Conservation (phyloP, 1,140 invertebrate genomes). For the Pogonus chalceus region DNA sequence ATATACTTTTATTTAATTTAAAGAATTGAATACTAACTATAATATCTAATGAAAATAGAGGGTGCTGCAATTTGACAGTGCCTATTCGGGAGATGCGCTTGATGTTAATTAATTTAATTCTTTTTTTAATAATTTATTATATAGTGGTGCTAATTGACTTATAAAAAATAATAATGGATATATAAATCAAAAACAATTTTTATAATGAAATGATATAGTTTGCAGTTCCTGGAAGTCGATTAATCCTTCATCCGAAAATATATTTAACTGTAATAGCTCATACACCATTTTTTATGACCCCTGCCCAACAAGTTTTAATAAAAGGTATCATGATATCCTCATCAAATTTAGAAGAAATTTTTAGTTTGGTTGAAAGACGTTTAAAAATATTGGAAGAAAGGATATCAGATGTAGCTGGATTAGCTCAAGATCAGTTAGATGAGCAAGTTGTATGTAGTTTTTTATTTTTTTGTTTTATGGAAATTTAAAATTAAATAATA, state of each 20-base stretch:
- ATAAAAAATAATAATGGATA: no score
- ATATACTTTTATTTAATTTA: no score
- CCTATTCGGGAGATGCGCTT: no score
- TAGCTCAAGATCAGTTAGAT: conserved; percentile 46
- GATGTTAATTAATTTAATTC: no score
- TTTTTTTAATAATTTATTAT: no score
- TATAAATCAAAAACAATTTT: no score
- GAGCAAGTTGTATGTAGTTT: conserved; percentile 25
- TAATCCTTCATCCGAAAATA: conserved; percentile 58
- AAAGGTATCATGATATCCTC: conserved; percentile 60
- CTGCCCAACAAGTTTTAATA: conserved; percentile 62
- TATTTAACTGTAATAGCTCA: conserved; percentile 72
- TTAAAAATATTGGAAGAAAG: conserved; percentile 52
- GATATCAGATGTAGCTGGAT: conserved; percentile 45
- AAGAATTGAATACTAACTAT: no score
- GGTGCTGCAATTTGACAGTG: no score
- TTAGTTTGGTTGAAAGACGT: conserved; percentile 46
- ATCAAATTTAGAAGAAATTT: conserved; percentile 50
- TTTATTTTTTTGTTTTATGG: no score
- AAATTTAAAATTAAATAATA: not conserved
- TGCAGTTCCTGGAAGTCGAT: conserved; percentile 53
- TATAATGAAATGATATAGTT: no score
- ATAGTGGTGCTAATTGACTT: no score
- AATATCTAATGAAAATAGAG: no score
- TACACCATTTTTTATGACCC: conserved; percentile 63